Evolutionary conservation across 2,888 invertebrate species (phyloP).

Genomic region (Calephelis perditalis): DNA sequence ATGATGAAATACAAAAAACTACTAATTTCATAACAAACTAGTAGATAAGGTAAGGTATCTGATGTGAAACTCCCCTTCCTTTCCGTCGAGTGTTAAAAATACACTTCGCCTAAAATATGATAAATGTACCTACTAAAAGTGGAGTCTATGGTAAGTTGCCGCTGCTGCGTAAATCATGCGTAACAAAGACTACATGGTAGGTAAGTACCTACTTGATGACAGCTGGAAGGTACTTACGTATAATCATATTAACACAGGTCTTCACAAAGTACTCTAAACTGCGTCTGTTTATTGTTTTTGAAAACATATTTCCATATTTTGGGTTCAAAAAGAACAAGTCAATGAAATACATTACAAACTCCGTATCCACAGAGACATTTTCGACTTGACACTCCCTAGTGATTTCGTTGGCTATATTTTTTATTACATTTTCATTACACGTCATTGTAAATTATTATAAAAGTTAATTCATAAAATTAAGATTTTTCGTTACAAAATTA

Average conservation of each 20-base stretch:
- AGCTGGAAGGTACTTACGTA: constrained; percentile 45
- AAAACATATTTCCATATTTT: constrained; percentile 71
- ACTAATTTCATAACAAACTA: no score
- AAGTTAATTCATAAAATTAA: not conserved
- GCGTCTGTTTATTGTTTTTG: constrained; percentile 61
- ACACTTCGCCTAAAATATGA: no score
- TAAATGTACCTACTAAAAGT: no score
- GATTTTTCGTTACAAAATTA: constrained; percentile 10
- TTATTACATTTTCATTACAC: constrained; percentile 69
- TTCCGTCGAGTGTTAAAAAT: no score
- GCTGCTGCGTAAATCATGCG: no score
- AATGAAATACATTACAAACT: constrained; percentile 73
- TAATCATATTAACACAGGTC: constrained; percentile 65
- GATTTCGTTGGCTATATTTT: constrained; percentile 79
- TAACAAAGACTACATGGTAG: not conserved
- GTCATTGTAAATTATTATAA: constrained; percentile 41
- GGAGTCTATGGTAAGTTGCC: no score
- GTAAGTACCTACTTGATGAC: not conserved
- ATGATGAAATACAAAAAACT: no score
- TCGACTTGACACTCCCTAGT: constrained; percentile 68
- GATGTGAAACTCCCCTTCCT: no score
- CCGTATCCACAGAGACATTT: constrained; percentile 58
- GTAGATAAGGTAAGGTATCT: no score
- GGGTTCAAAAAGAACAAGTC: constrained; percentile 76
- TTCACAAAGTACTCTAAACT: constrained; percentile 75